Percentiles rank a stretch among this genome's conserved stretches.
phyloP scores from a whole-genome alignment of 2,797 vertebrate species.

The Gouania willdenowi region DNA sequence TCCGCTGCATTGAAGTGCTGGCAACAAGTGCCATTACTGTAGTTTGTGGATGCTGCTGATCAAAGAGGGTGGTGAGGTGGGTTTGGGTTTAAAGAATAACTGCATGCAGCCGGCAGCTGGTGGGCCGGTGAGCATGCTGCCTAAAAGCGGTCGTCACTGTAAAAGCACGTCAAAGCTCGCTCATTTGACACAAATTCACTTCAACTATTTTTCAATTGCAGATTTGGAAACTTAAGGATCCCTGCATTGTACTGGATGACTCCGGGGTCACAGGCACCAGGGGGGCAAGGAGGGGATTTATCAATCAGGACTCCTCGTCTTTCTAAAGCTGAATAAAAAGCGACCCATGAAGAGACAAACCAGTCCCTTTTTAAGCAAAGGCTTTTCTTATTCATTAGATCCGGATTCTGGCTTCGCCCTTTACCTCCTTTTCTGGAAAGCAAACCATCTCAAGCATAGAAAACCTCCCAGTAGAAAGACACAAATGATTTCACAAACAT shows the following conservation, averaged over 20 bases:
- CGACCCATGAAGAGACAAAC: conserved; percentile 75
- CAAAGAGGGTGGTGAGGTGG: conserved; percentile 45
- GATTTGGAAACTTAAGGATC: conserved; percentile 75
- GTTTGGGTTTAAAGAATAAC: conserved; percentile 73
- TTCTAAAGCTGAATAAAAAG: conserved; percentile 81
- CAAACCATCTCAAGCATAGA: conserved; percentile 58
- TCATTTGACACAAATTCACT: conserved; percentile 83
- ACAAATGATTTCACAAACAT: conserved; percentile 32
- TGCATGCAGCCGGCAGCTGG: conserved; percentile 67
- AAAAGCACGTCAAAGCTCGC: conserved; percentile 77
- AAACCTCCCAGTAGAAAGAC: conserved; percentile 44
- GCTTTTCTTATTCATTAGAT: conserved; percentile 79
- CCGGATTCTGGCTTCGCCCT: conserved; percentile 70
- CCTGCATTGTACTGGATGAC: conserved; percentile 80
- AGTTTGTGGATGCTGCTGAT: conserved; percentile 76
- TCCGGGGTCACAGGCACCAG: conserved; percentile 84
- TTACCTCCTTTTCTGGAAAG: conserved; percentile 49
- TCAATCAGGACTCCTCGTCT: conserved; percentile 83
- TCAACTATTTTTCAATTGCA: conserved; percentile 78
- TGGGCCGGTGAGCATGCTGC: conserved; percentile 67
- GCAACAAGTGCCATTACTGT: conserved; percentile 86
- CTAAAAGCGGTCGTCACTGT: conserved; percentile 78
- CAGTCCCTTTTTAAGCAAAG: conserved; percentile 73
- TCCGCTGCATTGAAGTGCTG: conserved; percentile 66
- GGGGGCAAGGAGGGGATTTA: conserved; percentile 80